Conservation (phyloP, 1,140 invertebrate genomes). For the Zaprionus gabonicus region DNA sequence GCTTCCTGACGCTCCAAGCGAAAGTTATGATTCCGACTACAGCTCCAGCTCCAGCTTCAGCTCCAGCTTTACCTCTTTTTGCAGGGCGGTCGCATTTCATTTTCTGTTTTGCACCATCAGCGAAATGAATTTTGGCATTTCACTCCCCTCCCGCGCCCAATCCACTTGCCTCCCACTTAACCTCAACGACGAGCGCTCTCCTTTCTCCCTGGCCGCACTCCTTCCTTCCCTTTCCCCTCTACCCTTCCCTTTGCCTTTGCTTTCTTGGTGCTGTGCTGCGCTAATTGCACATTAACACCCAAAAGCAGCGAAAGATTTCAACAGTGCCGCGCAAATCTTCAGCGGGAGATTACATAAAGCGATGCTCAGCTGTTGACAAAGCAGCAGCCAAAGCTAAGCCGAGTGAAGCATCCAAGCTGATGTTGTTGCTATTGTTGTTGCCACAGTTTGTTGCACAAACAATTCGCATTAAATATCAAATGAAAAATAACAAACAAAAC, state of each 20-base stretch:
- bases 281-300: conserved; percentile 75
- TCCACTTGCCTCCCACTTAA: conserved; percentile 18
- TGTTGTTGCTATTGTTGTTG: neutral
- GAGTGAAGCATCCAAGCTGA: neutral
- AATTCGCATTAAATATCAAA: neutral
- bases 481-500: neutral
- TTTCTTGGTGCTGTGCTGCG: conserved; percentile 8
- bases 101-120: conserved; percentile 28
- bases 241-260: neutral
- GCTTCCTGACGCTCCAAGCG: conserved; percentile 44
- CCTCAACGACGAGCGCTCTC: neutral
- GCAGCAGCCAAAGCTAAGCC: neutral
- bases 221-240: neutral
- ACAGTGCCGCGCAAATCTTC: conserved; percentile 62
- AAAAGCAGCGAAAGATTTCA: conserved; percentile 48
- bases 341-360: conserved; percentile 10
- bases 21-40: conserved; percentile 28
- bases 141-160: neutral
- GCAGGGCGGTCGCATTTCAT: conserved; percentile 33
- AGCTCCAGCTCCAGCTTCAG: too few species aligned
- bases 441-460: neutral
- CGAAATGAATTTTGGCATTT: conserved; percentile 36
- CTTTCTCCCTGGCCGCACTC: conserved; percentile 2
- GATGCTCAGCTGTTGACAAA: neutral
- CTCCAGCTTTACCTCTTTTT: conserved; percentile 3